Base-by-base conservation (phyloP, 2,888 invertebrate species). In the Melipona bicolor region DNA sequence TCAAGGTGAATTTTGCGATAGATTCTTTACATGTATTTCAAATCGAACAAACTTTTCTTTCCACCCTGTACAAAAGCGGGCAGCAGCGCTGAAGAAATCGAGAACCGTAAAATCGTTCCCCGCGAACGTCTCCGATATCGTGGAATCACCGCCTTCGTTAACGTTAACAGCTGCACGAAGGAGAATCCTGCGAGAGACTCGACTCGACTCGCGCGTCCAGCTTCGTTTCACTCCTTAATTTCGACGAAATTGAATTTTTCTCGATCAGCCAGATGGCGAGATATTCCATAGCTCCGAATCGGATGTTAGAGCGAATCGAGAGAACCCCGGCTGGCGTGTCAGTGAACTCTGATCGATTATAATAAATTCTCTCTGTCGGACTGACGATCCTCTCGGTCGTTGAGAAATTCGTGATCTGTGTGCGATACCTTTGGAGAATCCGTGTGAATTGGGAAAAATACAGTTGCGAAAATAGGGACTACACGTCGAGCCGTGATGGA, bases 51-150 rank as follows among this genome's bases (percentile, higher is more conserved):
- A 43, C 43, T 43, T 43, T 43, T 9, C 9, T 43, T 43, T 43
- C 1, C 43, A 43, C 43, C 9, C 43, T 43, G 43, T 43, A 9
- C 43, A 9, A 43, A 71, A 84, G 79, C 75, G 74, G 84, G 91
- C 32, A 77, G 67, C 67, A 80, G 68, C 69, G 77, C 49, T 50
- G 65, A 61, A 78, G 68, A 59, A 83, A 79, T 83, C 82, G 82
- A 86, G 85, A 64, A 68, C 64, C n/a, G 17, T 43, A 21, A 6
- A 9, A 62, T 27, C 71, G 24, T 69, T 24, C 32, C 27, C n/a
- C 19, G 13, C 68, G 43, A 43, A 49, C 68, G 50, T 49, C 19
- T 17, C 24, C 65, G 15, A 80, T 77, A 71, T 59, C 54, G 21
- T 21, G 32, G 27, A 56, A 65, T 64, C 27, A 15, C 9, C 61